Base-by-base conservation (phyloP, 2,888 invertebrate species). In the Nephrotoma flavescens region DNA sequence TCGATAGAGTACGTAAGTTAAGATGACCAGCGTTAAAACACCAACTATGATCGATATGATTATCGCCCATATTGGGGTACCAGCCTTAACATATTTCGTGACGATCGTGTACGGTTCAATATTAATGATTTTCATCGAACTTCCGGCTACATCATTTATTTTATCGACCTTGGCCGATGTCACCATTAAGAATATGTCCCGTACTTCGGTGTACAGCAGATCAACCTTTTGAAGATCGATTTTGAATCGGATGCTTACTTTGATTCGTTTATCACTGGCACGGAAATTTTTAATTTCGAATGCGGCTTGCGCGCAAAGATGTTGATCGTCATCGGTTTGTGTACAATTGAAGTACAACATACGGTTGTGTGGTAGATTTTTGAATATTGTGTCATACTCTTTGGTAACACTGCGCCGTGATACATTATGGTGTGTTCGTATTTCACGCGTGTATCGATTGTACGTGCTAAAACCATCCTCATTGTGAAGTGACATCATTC, bases 311-410 rank as follows among this genome's bases (percentile, higher is more conserved):
- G 86, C 42, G 52, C 87, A 87, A 52, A 45, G 31, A 86, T 52
- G 44, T 19, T 52, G 12, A 57, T 41, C 41, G 9, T 86, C 57
- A 9, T 91, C 90, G 47, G 90, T 89, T 6, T n/a, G 12, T 6
- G 42, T 44, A 86, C 92, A 92, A 88, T 91, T 91, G 87, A 92
- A 92, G 3, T 91, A 90, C 86, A 92, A 91, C 6, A 91, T 91
- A n/a, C 92, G 90, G 88, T 92, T 92, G 4, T 90, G 89, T 0
- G 92, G 91, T 52, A 91, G 83, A 84, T 87, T 88, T 19, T 15
- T 86, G 45, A 52, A 41, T 4, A 11, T 86, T 11, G n/a, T 41
- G 42, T 86, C 15, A 1, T 41, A 85, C 11, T 85, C 42, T 6
- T 85, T 19, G 19, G 15, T 19, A 9, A 85, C 15, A 45, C 44